phyloP scores from a whole-genome alignment of 2,888 invertebrate species.

The Euphydryas editha region DNA sequence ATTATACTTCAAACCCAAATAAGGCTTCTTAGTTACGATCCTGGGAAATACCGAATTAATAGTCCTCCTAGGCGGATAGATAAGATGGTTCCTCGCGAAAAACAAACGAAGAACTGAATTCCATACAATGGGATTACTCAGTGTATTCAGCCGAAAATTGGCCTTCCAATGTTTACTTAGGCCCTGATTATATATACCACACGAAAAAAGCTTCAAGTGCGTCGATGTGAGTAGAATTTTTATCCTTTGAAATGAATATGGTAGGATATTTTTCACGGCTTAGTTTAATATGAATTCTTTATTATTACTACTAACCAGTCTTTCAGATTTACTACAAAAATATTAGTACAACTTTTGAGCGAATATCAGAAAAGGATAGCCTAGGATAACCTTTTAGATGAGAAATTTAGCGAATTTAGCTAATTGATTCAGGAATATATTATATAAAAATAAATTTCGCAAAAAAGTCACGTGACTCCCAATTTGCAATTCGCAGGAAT shows the following conservation, averaged over 20 bases:
- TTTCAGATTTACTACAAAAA: too few species aligned
- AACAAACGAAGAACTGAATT: slow-evolving; percentile 31
- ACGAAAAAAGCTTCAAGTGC: slow-evolving; percentile 32
- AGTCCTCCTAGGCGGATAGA: slow-evolving; percentile 72
- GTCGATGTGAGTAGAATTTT: slow-evolving; percentile 32
- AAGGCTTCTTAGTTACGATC: slow-evolving; percentile 76
- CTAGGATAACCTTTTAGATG: too few species aligned
- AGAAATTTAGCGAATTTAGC: too few species aligned
- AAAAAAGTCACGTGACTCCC: too few species aligned
- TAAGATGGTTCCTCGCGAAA: slow-evolving; percentile 54
- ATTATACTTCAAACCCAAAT: slow-evolving; percentile 82
- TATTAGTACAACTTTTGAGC: too few species aligned
- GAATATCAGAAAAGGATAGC: too few species aligned
- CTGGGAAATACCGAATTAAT: slow-evolving; percentile 68
- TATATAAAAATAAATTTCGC: too few species aligned
- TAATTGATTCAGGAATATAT: too few species aligned
- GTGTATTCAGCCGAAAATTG: slow-evolving; percentile 38
- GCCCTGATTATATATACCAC: slow-evolving; percentile 37
- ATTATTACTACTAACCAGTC: background rate
- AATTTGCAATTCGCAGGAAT: too few species aligned
- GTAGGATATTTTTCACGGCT: background rate
- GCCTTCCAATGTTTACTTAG: slow-evolving; percentile 40
- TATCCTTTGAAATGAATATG: slow-evolving; percentile 1
- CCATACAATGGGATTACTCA: slow-evolving; percentile 36
- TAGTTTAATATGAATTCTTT: background rate